These are phyloP conservation scores for Leptosomus discolor DNA, from an alignment of 2,113 vertebrate species.

Conservation along the genomic window DNA sequence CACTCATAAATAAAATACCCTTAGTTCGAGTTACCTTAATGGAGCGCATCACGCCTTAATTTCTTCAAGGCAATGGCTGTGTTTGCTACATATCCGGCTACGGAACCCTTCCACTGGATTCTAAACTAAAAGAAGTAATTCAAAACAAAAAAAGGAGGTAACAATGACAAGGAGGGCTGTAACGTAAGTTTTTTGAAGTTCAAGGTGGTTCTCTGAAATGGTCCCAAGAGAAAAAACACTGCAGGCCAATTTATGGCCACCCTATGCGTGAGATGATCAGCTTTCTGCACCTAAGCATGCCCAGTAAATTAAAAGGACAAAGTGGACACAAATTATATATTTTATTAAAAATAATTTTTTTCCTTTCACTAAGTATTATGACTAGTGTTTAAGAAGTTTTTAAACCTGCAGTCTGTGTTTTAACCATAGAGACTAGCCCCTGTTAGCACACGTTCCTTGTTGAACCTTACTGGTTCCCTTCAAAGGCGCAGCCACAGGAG, in stretches of 20 bases:
- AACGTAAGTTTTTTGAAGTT: neutral
- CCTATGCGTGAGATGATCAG: neutral
- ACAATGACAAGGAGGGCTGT: neutral
- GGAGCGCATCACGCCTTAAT: neutral
- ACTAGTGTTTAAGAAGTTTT: neutral
- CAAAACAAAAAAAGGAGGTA: neutral
- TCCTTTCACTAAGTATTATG: neutral
- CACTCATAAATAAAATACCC: neutral
- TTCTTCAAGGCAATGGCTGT: neutral
- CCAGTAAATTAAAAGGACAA: neutral
- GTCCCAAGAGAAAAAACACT: neutral
- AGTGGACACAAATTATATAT: neutral
- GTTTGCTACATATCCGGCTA: neutral
- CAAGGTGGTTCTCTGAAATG: neutral
- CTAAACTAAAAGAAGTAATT: neutral
- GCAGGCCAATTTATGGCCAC: neutral
- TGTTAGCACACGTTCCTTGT: rapidly evolving
- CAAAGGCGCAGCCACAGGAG: neutral
- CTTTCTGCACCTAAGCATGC: neutral
- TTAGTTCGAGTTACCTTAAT: neutral
- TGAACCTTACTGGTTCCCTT: neutral
- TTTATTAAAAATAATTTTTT: neutral
- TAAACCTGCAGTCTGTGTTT: neutral
- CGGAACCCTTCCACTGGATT: neutral
- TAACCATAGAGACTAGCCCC: neutral